Evolutionary conservation across 2,888 invertebrate species (phyloP).

Genomic region (Sylvicola fuscatus): DNA sequence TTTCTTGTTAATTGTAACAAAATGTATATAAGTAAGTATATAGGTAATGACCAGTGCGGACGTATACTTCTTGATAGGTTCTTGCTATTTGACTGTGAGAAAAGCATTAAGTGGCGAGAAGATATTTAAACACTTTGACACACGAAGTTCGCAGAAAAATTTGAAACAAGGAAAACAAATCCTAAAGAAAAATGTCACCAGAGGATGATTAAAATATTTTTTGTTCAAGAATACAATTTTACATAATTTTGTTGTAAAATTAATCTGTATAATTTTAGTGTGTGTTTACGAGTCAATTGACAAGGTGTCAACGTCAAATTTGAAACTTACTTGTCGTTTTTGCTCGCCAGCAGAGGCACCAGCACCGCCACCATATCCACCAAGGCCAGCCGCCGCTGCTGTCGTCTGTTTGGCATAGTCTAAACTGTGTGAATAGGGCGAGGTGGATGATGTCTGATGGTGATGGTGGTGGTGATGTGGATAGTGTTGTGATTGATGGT

Average conservation of each 20-base stretch:
- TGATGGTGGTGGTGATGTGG: slow-evolving; percentile 12
- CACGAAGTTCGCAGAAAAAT: too few species aligned
- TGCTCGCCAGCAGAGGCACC: slow-evolving; percentile 13
- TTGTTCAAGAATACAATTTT: slow-evolving; percentile 4
- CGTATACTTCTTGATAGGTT: too few species aligned
- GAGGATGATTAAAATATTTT: slow-evolving; percentile 4
- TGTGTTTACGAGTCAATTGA: slow-evolving; percentile 25
- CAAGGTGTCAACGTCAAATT: slow-evolving; percentile 29
- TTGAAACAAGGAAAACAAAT: too few species aligned
- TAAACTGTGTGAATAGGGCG: slow-evolving; percentile 25
- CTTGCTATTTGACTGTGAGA: too few species aligned
- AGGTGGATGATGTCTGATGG: slow-evolving; percentile 17
- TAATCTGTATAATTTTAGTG: slow-evolving; percentile 1
- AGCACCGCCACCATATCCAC: too few species aligned
- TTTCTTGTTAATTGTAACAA: too few species aligned
- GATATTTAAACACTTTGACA: too few species aligned
- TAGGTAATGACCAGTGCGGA: too few species aligned
- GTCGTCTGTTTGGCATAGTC: slow-evolving; percentile 23
- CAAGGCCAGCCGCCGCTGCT: too few species aligned
- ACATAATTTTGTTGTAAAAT: slow-evolving; percentile 3
- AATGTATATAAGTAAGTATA: too few species aligned
- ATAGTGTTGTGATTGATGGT: slow-evolving; percentile 6
- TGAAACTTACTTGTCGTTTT: slow-evolving; percentile 30
- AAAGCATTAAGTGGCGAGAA: too few species aligned
- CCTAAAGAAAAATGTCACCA: too few species aligned